Percentiles rank a stretch among this genome's conserved stretches.
These are phyloP conservation scores for Odontamblyopus lacepedii DNA, from an alignment of 2,797 vertebrate species.

Conservation along the genomic window DNA sequence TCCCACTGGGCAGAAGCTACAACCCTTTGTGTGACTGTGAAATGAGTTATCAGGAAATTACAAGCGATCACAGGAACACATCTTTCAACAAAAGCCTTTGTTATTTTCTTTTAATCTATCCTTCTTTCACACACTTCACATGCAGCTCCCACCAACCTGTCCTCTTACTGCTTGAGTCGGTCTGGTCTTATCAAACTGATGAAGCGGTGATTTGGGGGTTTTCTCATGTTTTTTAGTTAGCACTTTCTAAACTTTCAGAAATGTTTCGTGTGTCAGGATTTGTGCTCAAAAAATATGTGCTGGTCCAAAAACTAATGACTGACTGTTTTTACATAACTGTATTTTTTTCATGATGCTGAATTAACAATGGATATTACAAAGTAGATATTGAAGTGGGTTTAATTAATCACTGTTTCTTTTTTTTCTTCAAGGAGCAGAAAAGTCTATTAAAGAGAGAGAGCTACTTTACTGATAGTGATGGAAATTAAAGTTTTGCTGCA, in stretches of 20 bases:
- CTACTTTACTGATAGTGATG: too few relatives aligned
- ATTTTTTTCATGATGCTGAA: too few relatives aligned
- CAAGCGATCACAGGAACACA: slow-evolving; percentile 19
- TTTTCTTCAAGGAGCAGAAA: too few relatives aligned
- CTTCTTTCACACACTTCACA: slow-evolving; percentile 10
- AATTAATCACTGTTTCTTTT: too few relatives aligned
- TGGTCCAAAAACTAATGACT: too few relatives aligned
- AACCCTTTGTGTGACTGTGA: slow-evolving; percentile 34
- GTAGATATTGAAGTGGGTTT: too few relatives aligned
- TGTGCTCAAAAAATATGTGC: not conserved
- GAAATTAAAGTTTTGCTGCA: too few relatives aligned
- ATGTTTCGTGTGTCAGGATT: not conserved
- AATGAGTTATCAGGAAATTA: slow-evolving; percentile 51
- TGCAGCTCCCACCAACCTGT: not conserved
- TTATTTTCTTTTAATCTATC: slow-evolving; percentile 20
- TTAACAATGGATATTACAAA: too few relatives aligned
- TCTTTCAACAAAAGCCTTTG: slow-evolving; percentile 6
- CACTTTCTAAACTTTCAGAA: not conserved
- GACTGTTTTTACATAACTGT: too few relatives aligned
- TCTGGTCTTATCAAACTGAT: slow-evolving; percentile 1
- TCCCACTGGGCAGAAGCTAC: slow-evolving; percentile 14
- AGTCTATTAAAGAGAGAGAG: too few relatives aligned
- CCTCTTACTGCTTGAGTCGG: not conserved
- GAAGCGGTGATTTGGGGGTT: not conserved
- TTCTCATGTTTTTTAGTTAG: not conserved